Evolutionary conservation across 2,797 vertebrate genomes (phyloP).

Genomic region (Artibeus jamaicensis): DNA sequence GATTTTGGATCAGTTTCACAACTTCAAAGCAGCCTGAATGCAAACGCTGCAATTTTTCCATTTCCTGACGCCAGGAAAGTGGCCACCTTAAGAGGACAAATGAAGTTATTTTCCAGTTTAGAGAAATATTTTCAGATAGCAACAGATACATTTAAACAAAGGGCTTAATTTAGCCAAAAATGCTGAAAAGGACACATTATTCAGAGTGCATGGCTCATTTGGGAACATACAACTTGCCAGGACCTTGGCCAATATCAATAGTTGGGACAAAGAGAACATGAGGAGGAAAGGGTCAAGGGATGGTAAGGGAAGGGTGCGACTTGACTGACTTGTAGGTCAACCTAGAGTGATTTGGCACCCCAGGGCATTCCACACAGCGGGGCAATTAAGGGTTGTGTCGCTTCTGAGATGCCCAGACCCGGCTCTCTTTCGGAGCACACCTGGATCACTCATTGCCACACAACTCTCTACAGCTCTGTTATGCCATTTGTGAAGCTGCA

Average conservation of each 20-base stretch:
- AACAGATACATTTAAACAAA: background rate
- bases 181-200: background rate
- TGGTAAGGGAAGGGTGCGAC: background rate
- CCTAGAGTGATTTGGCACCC: background rate
- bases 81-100: background rate
- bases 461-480: background rate
- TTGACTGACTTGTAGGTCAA: background rate
- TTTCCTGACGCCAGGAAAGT: background rate
- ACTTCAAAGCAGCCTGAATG: background rate
- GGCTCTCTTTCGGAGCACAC: background rate
- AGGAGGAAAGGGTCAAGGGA: background rate
- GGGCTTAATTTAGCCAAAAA: slow-evolving; percentile 8
- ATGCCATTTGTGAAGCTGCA: background rate
- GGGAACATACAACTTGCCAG: background rate
- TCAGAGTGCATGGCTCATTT: background rate
- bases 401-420: background rate
- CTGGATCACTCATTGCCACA: background rate
- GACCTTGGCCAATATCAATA: background rate
- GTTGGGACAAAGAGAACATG: background rate
- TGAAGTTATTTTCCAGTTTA: background rate
- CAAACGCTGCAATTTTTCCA: background rate
- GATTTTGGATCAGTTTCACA: background rate
- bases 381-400: background rate
- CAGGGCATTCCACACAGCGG: background rate
- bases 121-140: background rate